Evolutionary conservation across 2,888 invertebrate species (phyloP).

Genomic region (Harpalus rufipes): DNA sequence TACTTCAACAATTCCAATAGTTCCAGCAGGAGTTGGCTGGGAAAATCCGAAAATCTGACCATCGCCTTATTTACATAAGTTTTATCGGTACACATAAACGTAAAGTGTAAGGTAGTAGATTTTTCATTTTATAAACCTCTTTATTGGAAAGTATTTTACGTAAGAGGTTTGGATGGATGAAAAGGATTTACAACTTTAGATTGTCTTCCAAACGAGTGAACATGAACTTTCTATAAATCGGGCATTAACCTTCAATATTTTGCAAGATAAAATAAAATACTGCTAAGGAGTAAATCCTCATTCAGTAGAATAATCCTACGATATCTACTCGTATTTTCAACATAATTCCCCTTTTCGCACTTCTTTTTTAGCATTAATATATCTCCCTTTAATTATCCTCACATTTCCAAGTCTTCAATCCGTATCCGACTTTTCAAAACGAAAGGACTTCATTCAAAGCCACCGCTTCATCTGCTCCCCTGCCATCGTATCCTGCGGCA

Average conservation of each 20-base stretch:
- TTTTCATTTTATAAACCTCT: neutral
- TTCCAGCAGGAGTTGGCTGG: too few species aligned
- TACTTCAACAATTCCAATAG: too few species aligned
- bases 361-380: neutral
- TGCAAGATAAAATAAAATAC: neutral
- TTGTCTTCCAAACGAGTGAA: neutral
- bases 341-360: neutral
- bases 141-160: neutral
- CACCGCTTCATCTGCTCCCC: neutral
- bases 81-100: neutral
- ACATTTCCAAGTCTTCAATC: slow-evolving; percentile 12
- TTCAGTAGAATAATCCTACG: neutral
- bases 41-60: neutral
- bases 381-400: slow-evolving; percentile 1
- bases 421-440: slow-evolving; percentile 7
- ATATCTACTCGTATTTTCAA: neutral
- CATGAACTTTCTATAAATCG: slow-evolving; percentile 2
- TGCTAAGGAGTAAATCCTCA: neutral
- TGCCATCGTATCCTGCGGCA: neutral
- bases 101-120: neutral
- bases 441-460: neutral
- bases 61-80: neutral
- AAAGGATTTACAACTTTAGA: slow-evolving; percentile 3
- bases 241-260: slow-evolving; percentile 2
- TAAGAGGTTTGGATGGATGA: neutral